Evolutionary conservation across 1,140 invertebrate genomes (phyloP), one percentile per base, ranked within the genome.

Genomic region (Drosophila tsacasi): DNA sequence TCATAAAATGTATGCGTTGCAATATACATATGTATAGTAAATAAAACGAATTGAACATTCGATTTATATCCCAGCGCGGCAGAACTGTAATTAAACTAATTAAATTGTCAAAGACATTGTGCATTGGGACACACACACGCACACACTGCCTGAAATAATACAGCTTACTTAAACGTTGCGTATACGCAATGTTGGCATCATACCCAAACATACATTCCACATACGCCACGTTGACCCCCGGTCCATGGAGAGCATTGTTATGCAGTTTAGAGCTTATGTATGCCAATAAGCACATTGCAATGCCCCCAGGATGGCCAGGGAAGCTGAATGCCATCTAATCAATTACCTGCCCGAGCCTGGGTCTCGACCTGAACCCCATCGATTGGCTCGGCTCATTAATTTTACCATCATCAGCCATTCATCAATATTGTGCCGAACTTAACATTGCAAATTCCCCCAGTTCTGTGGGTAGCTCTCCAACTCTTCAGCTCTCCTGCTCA

Each of bases 371-470:
- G n/a, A 1, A 5, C 40, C 50, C 37, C 50, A 77, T 55, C 75
- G 64, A 78, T 77, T 69, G 63, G 32, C 49, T 55, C 42, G 75
- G 49, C 75, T 87, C 80, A 86, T 86, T 86, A 89, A 73, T 67
- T 69, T 67, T 23, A 44, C 23, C 59, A 71, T 42, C 57, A 82
- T 42, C 57, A 82, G 67, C 63, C 80, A 76, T 85, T 87, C 76
- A 86, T 83, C 83, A 87, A 83, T 46, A 47, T 66, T 65, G 58
- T 75, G 79, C 75, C 19, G 46, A 78, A 78, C 50, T 65, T 72
- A 75, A 62, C 46, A 74, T 64, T 60, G 25, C 57, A 27, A 64
- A 58, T 77, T 77, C 83, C 67, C 55, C 42, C 55, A 39, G 44
- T 46, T 54, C 37, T 37, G 54, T 19, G 52, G 21, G 4, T 10